phyloP scores from a whole-genome alignment of 2,797 vertebrate species.

The Acanthis flammea region DNA sequence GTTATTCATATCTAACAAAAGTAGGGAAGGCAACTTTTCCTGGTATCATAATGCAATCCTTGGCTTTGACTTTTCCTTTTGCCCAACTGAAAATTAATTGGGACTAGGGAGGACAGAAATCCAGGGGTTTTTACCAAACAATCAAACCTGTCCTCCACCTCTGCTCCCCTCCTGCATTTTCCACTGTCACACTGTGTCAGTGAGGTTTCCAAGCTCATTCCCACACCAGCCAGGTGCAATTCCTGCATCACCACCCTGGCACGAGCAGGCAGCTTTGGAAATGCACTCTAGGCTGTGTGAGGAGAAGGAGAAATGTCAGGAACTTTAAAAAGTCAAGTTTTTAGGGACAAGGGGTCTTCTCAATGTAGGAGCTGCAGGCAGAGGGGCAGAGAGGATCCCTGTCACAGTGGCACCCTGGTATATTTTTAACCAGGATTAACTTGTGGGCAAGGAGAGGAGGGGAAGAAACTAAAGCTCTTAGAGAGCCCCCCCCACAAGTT shows the following conservation, averaged over 20 bases:
- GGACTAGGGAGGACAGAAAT: neutral
- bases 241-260: neutral
- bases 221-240: neutral
- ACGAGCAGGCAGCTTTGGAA: neutral
- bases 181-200: accelerated
- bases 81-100: neutral
- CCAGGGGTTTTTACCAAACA: neutral
- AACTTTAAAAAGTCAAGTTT: neutral
- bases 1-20: neutral
- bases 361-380: neutral
- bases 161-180: neutral
- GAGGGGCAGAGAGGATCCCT: neutral
- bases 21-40: neutral
- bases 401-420: accelerated
- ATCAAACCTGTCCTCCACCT: neutral
- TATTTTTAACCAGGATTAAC: neutral
- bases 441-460: neutral
- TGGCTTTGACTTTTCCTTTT: neutral
- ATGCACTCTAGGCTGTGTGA: neutral
- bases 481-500: neutral
- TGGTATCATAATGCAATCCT: neutral
- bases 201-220: neutral
- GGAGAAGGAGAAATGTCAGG: neutral
- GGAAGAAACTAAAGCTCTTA: neutral
- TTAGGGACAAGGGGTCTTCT: neutral